Base-by-base conservation (phyloP, 2,113 vertebrate genomes). In the Paralichthys olivaceus region DNA sequence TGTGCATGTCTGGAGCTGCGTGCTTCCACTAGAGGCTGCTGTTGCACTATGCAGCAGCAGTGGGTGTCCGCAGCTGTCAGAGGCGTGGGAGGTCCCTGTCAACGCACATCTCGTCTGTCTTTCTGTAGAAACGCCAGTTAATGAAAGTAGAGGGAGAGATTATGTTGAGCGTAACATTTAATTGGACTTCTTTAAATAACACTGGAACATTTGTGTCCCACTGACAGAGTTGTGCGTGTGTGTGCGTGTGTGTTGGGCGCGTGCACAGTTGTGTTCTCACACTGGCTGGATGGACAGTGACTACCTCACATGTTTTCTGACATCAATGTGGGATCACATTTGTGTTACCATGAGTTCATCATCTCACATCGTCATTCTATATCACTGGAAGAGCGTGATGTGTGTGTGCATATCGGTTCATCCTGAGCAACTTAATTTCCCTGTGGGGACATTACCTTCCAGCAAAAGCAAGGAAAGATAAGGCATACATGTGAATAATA, bases 141-240 rank as follows among this genome's bases (percentile, higher is more conserved):
- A 93, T 94, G 86, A 94, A 91, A 91, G 84, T 79, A 63, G 78
- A 90, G 86, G 81, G 82, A 87, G 85, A 90, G 80, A 91, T 92
- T 92, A 92, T 89, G 88, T 87, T 75, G 83, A 91, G 87, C 89
- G 90, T 89, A 88, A 90, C 71, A n/a, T 87, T 89, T 94, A 93
- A 93, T 93, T 92, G 89, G 84, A 89, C 85, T 90, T 86, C 90
- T 89, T 92, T 92, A 93, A 92, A 91, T 91, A 93, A 86, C 85
- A 83, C 84, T 81, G 53, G 61, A 69, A 69, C 67, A 79, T 71
- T 66, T 74, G 65, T 69, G 75, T 60, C 63, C 8, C 20, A 14
- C 37, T 61, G 69, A 51, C 37, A n/a, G 25, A 26, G n/a, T 61
- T 70, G 55, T 32, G 49, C 47, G 40, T 43, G 13, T 69, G 23